A percentile compares a stretch with the other conserved stretches of the same genome.
Evolutionary conservation across 2,113 vertebrate genomes (phyloP).

Genomic region (Lamprologus lemairii): DNA sequence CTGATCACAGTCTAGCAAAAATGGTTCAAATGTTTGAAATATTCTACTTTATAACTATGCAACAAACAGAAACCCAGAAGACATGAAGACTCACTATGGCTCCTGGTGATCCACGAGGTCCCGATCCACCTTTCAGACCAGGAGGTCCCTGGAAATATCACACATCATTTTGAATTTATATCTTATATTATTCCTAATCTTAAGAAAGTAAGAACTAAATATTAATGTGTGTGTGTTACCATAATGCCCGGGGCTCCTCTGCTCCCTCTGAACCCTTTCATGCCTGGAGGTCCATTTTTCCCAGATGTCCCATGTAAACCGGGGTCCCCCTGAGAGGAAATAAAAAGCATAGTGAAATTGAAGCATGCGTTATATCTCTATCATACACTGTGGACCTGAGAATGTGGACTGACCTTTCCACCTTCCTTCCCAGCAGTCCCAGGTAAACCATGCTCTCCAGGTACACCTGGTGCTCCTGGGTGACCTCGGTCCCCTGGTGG

Average conservation of each 20-base stretch:
- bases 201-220: neutral
- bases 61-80: neutral
- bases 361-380: neutral
- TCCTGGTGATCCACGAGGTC: slow-evolving; percentile 81
- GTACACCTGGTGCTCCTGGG: slow-evolving; percentile 87
- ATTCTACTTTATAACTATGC: neutral
- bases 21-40: neutral
- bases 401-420: slow-evolving; percentile 77
- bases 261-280: slow-evolving; percentile 90
- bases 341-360: neutral
- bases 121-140: slow-evolving; percentile 90
- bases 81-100: slow-evolving; percentile 74
- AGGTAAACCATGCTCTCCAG: slow-evolving; percentile 93
- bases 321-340: slow-evolving; percentile 81
- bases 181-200: neutral
- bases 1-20: neutral
- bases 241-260: slow-evolving; percentile 83
- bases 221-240: slow-evolving; percentile 64
- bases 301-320: slow-evolving; percentile 82
- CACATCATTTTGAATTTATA: neutral
- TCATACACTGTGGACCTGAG: neutral
- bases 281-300: slow-evolving; percentile 85
- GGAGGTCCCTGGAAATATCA: slow-evolving; percentile 76
- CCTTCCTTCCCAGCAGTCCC: slow-evolving; percentile 93
- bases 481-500: slow-evolving; percentile 91